Evolutionary conservation across 2,797 vertebrate species (phyloP).

Genomic region (Megalops cyprinoides): DNA sequence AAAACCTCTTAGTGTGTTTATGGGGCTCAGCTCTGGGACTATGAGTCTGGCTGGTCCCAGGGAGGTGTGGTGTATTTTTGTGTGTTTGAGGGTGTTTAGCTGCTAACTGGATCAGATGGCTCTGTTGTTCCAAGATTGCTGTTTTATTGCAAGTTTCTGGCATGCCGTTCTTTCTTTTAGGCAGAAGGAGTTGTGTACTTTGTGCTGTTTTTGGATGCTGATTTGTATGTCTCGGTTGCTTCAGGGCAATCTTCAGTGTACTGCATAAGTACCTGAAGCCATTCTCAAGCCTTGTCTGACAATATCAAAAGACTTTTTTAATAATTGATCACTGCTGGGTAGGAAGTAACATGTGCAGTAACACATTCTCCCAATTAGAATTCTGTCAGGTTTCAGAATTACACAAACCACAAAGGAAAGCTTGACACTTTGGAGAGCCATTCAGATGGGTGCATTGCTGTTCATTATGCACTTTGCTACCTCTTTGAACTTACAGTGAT

Average conservation of each 20-base stretch:
- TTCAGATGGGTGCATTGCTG: not conserved
- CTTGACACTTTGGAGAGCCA: not conserved
- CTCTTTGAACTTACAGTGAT: not conserved
- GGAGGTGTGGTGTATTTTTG: conserved; percentile 22
- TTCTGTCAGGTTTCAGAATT: not conserved
- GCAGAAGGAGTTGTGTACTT: conserved; percentile 36
- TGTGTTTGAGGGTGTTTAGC: conserved; percentile 52
- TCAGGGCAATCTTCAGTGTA: not conserved
- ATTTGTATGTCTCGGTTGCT: not conserved
- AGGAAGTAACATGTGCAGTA: not conserved
- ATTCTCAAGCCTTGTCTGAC: not conserved
- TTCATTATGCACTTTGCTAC: not conserved
- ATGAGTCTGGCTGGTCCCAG: not conserved
- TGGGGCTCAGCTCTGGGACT: conserved; percentile 15
- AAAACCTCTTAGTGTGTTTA: not conserved
- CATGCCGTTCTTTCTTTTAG: conserved; percentile 46
- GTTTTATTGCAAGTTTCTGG: conserved; percentile 56
- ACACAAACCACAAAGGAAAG: not conserved
- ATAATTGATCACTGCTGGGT: not conserved
- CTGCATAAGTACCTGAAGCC: not conserved
- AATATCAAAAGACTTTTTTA: not conserved
- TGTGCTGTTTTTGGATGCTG: conserved; percentile 21
- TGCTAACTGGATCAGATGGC: conserved; percentile 66
- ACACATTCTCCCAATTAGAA: not conserved
- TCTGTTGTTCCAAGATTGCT: conserved; percentile 39